Evolutionary conservation across 1,140 invertebrate genomes (phyloP).

Genomic region (Zaprionus taronus): DNA sequence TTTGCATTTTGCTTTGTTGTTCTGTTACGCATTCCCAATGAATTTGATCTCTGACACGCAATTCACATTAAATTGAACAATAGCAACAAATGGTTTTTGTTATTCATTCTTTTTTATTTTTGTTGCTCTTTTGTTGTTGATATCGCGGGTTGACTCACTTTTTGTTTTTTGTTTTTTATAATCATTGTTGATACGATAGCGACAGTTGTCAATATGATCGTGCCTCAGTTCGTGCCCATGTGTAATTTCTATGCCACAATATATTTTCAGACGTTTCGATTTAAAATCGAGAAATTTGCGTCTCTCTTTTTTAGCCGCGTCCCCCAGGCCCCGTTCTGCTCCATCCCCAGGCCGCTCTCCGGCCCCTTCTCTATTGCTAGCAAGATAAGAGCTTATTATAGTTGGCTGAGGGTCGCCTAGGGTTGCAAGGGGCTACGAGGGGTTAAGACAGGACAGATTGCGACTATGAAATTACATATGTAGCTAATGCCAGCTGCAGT

Average conservation of each 20-base stretch:
- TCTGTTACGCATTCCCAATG: constrained; percentile 61
- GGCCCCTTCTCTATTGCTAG: not conserved
- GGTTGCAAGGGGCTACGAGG: constrained; percentile 23
- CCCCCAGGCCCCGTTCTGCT: not conserved
- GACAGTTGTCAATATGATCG: constrained; percentile 6
- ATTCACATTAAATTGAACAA: constrained; percentile 51
- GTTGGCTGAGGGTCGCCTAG: constrained; percentile 42
- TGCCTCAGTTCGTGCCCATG: constrained; percentile 30
- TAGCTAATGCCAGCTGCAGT: constrained; percentile 51
- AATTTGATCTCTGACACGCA: constrained; percentile 72
- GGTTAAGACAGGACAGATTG: constrained; percentile 30
- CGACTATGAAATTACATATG: constrained; percentile 55
- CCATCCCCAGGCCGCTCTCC: not conserved
- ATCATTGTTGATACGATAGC: constrained; percentile 19
- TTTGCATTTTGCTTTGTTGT: constrained; percentile 18
- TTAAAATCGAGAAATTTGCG: constrained; percentile 44
- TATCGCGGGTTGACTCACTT: constrained; percentile 64
- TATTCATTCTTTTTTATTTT: constrained; percentile 6
- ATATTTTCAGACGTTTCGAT: constrained; percentile 44
- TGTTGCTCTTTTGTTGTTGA: constrained; percentile 33
- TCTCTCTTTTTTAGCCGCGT: constrained; percentile 32
- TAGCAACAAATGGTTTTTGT: constrained; percentile 18
- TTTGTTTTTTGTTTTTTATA: constrained; percentile 41
- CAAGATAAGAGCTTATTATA: constrained; percentile 59
- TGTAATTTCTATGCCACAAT: constrained; percentile 43